Evolutionary conservation across 2,113 vertebrate species (phyloP), one percentile per base, ranked within the genome.

Genomic region (Pholis gunnellus): DNA sequence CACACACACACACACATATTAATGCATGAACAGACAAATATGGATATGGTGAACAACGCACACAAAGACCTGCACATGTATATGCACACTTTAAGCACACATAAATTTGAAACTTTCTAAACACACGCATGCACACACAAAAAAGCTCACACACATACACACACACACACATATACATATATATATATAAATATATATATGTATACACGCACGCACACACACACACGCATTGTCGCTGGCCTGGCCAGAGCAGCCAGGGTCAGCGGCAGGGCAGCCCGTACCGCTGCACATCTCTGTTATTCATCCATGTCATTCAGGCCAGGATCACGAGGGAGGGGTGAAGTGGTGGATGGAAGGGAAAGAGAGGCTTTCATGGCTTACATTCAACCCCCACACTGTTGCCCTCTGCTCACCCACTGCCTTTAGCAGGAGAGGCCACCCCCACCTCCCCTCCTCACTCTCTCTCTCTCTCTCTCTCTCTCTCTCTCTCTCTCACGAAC

Each of bases 291-390:
- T 94, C 93, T 93, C 89, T 92, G 90, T 93, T 95, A 93, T 92
- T 94, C 94, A 92, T 94, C 93, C 93, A 94, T 91, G 92, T 92
- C 94, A 92, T 92, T 91, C 93, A 90, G 93, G 87, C 87, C 88
- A 78, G 82, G 85, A 92, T 91, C 92, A 92, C 75, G 82, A 92
- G 91, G 91, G 91, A 88, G 87, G 89, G 90, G 84, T 63, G 82
- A 80, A 81, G 86, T 27, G 72, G 78, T 44, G 82, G 79, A 85
- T 72, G 82, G 82, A 81, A 81, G 82, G 76, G 68, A 83, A 87
- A 60, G 75, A 88, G 85, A 89, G 81, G 70, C 84, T 78, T 90
- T 66, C 82, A 81, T 65, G 85, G 87, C 88, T 93, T 80, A 76
- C 72, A 88, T 91, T 90, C 93, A 92, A 90, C 89, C 90, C 92